phyloP scores from a whole-genome alignment of 2,888 invertebrate species.

The Stegophylla sp. region DNA sequence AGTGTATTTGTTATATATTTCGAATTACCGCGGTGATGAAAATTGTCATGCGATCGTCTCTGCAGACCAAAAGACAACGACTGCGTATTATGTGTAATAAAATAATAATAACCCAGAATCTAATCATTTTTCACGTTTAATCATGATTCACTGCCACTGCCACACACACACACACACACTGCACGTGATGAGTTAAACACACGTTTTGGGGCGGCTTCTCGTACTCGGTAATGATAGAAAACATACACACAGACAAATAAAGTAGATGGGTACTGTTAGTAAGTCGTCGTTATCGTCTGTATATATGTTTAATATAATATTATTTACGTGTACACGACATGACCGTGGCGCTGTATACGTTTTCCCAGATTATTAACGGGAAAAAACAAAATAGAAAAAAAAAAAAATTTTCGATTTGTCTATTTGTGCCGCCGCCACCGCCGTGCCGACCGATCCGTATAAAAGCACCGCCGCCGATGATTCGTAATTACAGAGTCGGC shows the following conservation, averaged over 20 bases:
- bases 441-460: constrained; percentile 21
- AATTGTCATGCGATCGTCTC: neutral
- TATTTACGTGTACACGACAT: too few species aligned
- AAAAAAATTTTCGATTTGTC: constrained; percentile 52
- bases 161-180: neutral
- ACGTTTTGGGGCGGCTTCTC: neutral
- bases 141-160: constrained; percentile 1
- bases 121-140: constrained; percentile 40
- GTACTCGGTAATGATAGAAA: constrained; percentile 9
- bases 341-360: neutral
- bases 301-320: neutral
- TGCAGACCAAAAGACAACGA: neutral
- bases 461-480: constrained; percentile 21
- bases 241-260: neutral
- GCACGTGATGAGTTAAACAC: neutral
- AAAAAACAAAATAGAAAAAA: constrained; percentile 1
- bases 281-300: neutral
- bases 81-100: neutral
- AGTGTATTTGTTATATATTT: neutral
- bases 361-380: constrained; percentile 54
- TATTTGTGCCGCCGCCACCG: constrained; percentile 28
- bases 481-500: constrained; percentile 33
- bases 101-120: constrained; percentile 13
- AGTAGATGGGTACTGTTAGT: neutral
- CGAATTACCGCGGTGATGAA: neutral